Percentiles rank a stretch among this genome's conserved stretches.
Conservation (phyloP, 2,113 vertebrate species). For the Neolamprologus longior region DNA sequence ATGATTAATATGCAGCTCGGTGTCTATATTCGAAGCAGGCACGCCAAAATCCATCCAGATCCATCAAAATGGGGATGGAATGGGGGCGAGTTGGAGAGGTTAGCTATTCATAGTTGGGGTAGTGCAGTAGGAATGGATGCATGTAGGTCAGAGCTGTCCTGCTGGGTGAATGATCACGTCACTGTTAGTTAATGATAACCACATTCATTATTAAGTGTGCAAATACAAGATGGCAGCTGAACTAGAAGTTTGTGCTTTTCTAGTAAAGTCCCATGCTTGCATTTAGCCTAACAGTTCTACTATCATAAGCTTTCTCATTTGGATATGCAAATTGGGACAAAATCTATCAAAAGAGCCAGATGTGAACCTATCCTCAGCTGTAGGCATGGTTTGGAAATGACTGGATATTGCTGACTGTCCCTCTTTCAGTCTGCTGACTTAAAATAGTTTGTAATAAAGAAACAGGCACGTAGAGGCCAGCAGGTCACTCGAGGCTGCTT, state of each 20-base stretch:
- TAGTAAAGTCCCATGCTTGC: background rate
- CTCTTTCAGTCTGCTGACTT: background rate
- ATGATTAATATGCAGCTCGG: background rate
- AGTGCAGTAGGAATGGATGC: background rate
- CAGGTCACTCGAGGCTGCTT: background rate
- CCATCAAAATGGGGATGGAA: constrained; percentile 13
- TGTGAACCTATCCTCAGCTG: background rate
- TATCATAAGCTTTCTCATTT: background rate
- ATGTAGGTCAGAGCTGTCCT: constrained; percentile 15
- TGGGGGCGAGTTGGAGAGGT: constrained; percentile 2
- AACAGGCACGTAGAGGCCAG: background rate
- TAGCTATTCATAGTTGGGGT: constrained; percentile 6
- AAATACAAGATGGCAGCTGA: background rate
- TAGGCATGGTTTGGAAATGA: background rate
- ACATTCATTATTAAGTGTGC: background rate
- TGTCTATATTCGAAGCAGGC: background rate
- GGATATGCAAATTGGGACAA: background rate
- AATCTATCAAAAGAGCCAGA: background rate
- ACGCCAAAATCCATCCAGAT: background rate
- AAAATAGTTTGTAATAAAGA: background rate
- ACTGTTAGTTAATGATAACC: background rate
- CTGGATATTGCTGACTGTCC: background rate
- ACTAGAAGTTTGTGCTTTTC: background rate
- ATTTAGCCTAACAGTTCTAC: too few relatives aligned
- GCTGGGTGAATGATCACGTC: background rate